Evolutionary conservation across 2,113 vertebrate genomes (phyloP), one percentile per base, ranked within the genome.

Genomic region (Manacus vitellinus): DNA sequence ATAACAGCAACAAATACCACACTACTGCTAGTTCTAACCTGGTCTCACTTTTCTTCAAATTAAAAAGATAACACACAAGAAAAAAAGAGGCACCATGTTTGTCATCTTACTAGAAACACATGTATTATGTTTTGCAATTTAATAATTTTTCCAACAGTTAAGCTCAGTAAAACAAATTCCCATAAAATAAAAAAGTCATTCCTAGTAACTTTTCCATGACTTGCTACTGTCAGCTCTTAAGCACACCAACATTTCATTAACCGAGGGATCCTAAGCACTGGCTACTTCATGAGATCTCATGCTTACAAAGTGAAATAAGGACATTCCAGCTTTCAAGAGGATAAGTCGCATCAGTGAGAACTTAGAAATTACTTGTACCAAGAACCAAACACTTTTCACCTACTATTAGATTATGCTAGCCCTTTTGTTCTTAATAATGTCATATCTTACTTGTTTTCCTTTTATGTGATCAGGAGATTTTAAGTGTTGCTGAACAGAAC

Each of bases 401-500:
- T 44, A 63, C 39, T 43, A 23, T n/a, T 5, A 63, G 20, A 39
- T 44, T 23, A 86, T 23, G 33, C 18, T 81, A 31, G 28, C 16
- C 5, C 8, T 9, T 24, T 43, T 27, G 68, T 41, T 37, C 30
- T 3, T 2, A 71, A 24, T 14, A 37, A 4, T 9, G 7, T 6
- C 12, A 18, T 68, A 49, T 81, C 95, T 87, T 97, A 99, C 98
- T 96, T 98, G 97, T 92, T 98, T 99, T 91, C 97, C 98, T 97
- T 98, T 98, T 80, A 98, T 92, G 70, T 99, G 98, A 61, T 98
- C 98, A 68, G 98, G 93, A 95, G 98, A 99, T 70, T 98, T 98
- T 55, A 99, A 97, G 95, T 99, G 99, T 30, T 98, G 98, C 82
- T 99, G 98, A 75, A 99, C 98, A 70, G 98, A 98, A 94, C 98